Base-by-base conservation (phyloP, 35 echinoderm and acorn worm species). In the Diadema setosum region DNA sequence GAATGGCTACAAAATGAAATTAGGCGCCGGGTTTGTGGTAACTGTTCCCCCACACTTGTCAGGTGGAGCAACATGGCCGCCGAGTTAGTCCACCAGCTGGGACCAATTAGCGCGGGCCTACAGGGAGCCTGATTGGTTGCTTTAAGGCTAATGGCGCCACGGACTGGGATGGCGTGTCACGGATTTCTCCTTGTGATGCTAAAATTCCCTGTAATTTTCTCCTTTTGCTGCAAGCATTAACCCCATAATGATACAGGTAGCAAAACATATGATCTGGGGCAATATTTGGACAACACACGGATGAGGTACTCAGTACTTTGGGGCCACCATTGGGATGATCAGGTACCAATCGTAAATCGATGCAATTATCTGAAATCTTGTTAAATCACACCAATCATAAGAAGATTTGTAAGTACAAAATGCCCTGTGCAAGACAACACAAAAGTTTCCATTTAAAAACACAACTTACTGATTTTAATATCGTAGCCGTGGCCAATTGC, bases 61-160 rank as follows among this genome's bases (percentile, higher is more conserved):
- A 78, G 73, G 73, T 78, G 73, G 73, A 78, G 73, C 73, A 78
- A 78, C 73, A 78, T 42, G 73, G 73, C 40, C 35, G 73, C 73
- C 73, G 40, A 34, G 40, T 78, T 78, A 78, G 35, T 21, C 27
- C 11, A 23, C 73, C 73, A 78, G 73, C 73, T 78, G 73, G 40
- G 73, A 39, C 73, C 73, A 78, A 78, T 78, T 78, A 78, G 40
- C 73, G 73, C 40, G 26, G 73, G 44, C 37, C 73, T 20, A 36
- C 36, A 18, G 33, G 73, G 33, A 44, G 9, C 40, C 37, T 78
- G 73, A 78, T 78, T 41, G 73, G 73, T 78, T 24, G 35, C 33
- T 78, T 78, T 78, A 44, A 78, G 73, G 40, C 35, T 78, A 78
- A 78, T 67, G 63, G 63, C 63, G 63, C 24, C 63, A 34, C 37